phyloP scores from a whole-genome alignment of 1,140 invertebrate species.

The Pentalonia nigronervosa region DNA sequence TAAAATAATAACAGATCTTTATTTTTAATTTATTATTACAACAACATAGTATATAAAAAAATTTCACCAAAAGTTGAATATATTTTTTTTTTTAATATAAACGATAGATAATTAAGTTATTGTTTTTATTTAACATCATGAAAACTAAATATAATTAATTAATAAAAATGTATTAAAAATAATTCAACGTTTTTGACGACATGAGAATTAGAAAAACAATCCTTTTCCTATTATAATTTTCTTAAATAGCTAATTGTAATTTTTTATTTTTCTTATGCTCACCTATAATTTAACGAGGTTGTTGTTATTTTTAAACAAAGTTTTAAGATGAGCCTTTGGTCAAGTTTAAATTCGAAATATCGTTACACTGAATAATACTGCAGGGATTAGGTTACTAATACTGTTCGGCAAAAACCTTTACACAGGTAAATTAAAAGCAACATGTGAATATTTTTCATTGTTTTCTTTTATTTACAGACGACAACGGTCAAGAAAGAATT shows the following conservation, averaged over 20 bases:
- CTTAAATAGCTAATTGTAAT: no score
- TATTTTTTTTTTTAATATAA: not conserved
- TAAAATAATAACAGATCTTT: not conserved
- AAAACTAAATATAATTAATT: not conserved
- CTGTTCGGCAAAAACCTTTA: not conserved
- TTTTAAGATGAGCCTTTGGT: not conserved
- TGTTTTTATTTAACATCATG: not conserved
- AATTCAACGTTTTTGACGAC: not conserved
- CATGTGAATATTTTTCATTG: not conserved
- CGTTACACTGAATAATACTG: not conserved
- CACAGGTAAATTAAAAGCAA: not conserved
- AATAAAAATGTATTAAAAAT: not conserved
- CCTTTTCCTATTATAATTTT: not conserved
- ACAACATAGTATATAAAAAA: not conserved
- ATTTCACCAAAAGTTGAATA: not conserved
- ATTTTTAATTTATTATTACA: constrained; percentile 3
- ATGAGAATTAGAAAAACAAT: not conserved
- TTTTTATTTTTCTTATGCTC: not conserved
- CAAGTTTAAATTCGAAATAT: not conserved
- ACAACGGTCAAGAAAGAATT: not conserved
- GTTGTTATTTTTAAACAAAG: not conserved
- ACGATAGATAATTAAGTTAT: not conserved
- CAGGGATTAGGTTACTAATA: not conserved
- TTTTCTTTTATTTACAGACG: not conserved
- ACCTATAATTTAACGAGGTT: not conserved